These are phyloP conservation scores for Saccostrea echinata DNA, from an alignment of 1,140 invertebrate species.

Conservation along the genomic window DNA sequence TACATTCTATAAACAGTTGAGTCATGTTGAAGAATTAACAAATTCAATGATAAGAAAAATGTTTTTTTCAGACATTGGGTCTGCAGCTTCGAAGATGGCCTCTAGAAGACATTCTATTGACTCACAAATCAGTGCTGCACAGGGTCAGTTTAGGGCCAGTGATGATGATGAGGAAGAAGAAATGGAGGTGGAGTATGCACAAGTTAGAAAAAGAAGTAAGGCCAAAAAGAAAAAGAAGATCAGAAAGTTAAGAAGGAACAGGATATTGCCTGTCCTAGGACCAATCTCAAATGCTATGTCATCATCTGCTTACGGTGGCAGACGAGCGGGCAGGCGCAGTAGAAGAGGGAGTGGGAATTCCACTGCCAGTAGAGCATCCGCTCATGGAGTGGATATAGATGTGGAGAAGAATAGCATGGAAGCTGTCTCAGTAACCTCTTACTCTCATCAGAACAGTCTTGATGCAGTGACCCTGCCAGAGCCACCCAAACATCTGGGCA, in stretches of 20 bases:
- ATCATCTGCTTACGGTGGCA: conserved; percentile 30
- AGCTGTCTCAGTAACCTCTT: conserved; percentile 51
- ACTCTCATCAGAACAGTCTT: conserved; percentile 47
- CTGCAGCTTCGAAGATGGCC: conserved; percentile 61
- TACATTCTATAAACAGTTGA: no score
- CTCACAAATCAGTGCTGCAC: conserved; percentile 61
- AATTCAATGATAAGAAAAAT: conserved; percentile 2
- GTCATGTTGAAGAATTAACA: no score
- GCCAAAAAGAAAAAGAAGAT: conserved; percentile 56
- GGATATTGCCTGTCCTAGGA: conserved; percentile 61
- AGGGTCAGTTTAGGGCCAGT: conserved; percentile 54
- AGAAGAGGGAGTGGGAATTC: conserved; percentile 66
- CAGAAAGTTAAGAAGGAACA: conserved; percentile 54
- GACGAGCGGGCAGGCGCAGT: neutral
- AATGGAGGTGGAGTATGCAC: conserved; percentile 6
- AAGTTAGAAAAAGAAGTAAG: conserved; percentile 50
- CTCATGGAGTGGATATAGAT: conserved; percentile 63
- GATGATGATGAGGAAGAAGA: conserved; percentile 49
- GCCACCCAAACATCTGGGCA: conserved; percentile 44
- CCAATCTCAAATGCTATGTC: conserved; percentile 59
- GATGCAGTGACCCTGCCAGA: conserved; percentile 46
- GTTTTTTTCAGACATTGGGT: conserved; percentile 68
- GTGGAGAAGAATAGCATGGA: conserved; percentile 60
- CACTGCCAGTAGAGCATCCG: conserved; percentile 64
- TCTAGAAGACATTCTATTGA: conserved; percentile 66